Evolutionary conservation across 1,140 invertebrate genomes (phyloP).

Genomic region (Lysiphlebus fabarum): DNA sequence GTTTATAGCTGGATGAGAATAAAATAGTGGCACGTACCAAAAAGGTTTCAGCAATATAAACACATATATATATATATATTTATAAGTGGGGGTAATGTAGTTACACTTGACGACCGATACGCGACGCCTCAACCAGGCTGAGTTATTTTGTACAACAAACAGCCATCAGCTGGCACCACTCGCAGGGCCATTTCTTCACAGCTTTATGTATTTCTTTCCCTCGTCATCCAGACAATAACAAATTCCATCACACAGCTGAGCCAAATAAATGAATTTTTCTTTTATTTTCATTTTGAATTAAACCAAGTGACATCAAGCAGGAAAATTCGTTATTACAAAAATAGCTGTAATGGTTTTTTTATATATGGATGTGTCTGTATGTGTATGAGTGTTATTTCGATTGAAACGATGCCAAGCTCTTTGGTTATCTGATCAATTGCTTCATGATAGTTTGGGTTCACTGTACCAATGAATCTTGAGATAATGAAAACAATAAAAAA

Average conservation of each 20-base stretch:
- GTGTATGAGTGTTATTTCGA: neutral
- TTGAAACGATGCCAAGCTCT: constrained; percentile 25
- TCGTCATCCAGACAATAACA: neutral
- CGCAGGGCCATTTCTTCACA: constrained; percentile 35
- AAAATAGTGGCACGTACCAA: too few species aligned
- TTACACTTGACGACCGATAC: constrained; percentile 27
- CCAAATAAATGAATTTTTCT: constrained; percentile 12
- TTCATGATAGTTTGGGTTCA: constrained; percentile 8
- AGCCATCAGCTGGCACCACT: constrained; percentile 49
- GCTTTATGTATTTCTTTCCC: constrained; percentile 2
- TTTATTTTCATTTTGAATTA: too few species aligned
- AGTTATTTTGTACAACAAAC: constrained; percentile 19
- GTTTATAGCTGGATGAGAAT: too few species aligned
- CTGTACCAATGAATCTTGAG: constrained; percentile 2
- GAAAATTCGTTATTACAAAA: constrained; percentile 6
- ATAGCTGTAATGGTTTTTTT: constrained; percentile 3
- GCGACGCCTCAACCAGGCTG: constrained; percentile 32
- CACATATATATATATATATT: too few species aligned
- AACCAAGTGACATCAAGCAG: neutral
- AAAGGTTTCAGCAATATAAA: too few species aligned
- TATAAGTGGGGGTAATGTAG: too few species aligned
- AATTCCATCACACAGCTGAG: neutral
- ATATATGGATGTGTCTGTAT: too few species aligned
- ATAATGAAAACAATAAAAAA: constrained; percentile 5
- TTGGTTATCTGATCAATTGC: constrained; percentile 20